Base-by-base conservation (phyloP, 2,888 invertebrate species). In the Cryptus viduatorius region DNA sequence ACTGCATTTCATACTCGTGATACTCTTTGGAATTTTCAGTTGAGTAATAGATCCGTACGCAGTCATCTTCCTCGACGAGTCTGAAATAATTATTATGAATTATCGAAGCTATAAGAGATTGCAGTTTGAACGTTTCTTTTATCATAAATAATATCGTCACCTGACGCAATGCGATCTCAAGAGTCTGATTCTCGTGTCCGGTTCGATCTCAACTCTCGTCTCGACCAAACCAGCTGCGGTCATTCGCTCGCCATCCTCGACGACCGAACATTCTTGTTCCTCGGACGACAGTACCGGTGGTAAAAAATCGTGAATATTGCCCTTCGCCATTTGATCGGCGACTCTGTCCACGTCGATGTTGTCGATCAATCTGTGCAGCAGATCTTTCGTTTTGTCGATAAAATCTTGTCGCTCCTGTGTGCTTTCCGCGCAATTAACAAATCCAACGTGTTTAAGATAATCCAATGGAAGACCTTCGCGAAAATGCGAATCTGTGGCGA, bases 11-110 rank as follows among this genome's bases (percentile, higher is more conserved):
- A 91, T 96, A 96, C 48, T 96, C 97, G 91, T 98, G 98, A 92
- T 98, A 98, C 89, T 97, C 96, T 86, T 97, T 95, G 0, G 97
- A 96, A 94, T 99, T 99, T 91, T 98, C 98, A 61, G 96, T 94
- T 86, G 96, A 96, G 93, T 97, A 98, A 94, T 98, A 99, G 46
- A 98, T 90, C 69, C 95, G 95, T 24, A 96, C 94, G 0, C 89
- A 89, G 82, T 94, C 95, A 7, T 95, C 96, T 90, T 97, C 97
- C 29, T 95, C 93, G 0, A 97, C 95, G 89, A 98, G 94, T 85
- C 96, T 95, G 12, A 65, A 19, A 44, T 42, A 76, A 71, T 81
- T 16, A 50, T 1, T 0, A 50, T 12, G n/a, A 4, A 1, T 48
- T n/a, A 12, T 10, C 48, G 14, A 12, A 1, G 37, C 37, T 37